phyloP scores from a whole-genome alignment of 2,113 vertebrate genomes.

The Marcusenius ussheri region DNA sequence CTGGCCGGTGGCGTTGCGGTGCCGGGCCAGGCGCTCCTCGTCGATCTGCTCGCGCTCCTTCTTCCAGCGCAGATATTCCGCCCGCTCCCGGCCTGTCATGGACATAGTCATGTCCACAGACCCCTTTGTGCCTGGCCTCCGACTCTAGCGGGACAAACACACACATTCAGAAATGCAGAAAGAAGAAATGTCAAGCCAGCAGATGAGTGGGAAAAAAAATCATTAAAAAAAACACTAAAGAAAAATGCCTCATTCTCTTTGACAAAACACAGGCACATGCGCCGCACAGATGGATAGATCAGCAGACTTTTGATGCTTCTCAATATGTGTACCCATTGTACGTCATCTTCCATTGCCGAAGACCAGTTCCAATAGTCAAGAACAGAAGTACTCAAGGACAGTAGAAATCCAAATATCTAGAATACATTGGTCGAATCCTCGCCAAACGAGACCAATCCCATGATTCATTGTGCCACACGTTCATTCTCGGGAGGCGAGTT shows the following conservation, averaged over 20 bases:
- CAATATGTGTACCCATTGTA: neutral
- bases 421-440: neutral
- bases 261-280: neutral
- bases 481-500: neutral
- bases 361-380: neutral
- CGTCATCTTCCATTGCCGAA: neutral
- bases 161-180: neutral
- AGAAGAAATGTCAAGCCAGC: no score
- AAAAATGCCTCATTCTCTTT: neutral
- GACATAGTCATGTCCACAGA: slow-evolving; percentile 81
- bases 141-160: slow-evolving; percentile 44
- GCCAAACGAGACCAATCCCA: neutral
- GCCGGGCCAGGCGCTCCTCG: slow-evolving; percentile 75
- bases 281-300: neutral
- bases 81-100: slow-evolving; percentile 85
- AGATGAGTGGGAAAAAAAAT: neutral
- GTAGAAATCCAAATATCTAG: neutral
- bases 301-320: neutral
- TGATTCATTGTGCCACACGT: neutral
- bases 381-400: neutral
- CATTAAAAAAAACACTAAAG: no score
- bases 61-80: slow-evolving; percentile 88
- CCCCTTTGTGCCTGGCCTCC: slow-evolving; percentile 53
- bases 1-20: slow-evolving; percentile 82
- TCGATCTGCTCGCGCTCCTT: slow-evolving; percentile 86